Base-by-base conservation (phyloP, 64 coral and sea anemone genomes). In the Stichodactyla helianthus region DNA sequence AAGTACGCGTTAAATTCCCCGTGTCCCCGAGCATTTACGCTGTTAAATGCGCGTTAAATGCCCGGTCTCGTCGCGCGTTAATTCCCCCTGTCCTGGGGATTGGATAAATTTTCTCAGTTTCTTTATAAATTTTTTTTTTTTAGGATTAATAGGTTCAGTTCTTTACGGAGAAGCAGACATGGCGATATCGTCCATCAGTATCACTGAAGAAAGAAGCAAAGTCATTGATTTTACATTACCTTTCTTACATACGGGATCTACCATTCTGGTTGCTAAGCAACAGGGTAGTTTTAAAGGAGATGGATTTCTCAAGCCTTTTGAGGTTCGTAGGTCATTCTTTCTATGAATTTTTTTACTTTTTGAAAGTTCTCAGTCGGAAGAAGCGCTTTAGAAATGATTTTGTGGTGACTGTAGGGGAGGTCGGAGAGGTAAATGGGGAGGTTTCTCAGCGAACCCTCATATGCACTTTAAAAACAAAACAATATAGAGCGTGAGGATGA, bases 71-170 rank as follows among this genome's bases (percentile, higher is more conserved):
- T 3, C 35, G 35, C 35, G 35, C 35, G 35, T 44, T 44, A 44
- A 44, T 44, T 44, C 0, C 2, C 35, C 35, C 35, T 44, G 35
- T 44, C 35, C 35, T 3, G 35, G 1, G 35, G 35, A 44, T 44
- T 3, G 35, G 35, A 44, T 17, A 2, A 60, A 60, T 60, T 15
- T 5, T 60, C 59, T 15, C 18, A 60, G 35, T 44, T 44, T 44
- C 35, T 44, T 44, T 44, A 44, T 1, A 44, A 44, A 3, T 44
- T 60, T 68, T 67, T n/a, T 5, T 74, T 22, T 27, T 74, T 31
- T 77, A 92, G 91, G 91, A n/a, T 83, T 92, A 50, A 88, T 92
- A 84, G 91, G 91, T 19, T 79, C 88, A 59, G 91, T 92, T 7
- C 50, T 92, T 9, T 71, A 87, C 53, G 87, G 74, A 77, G 65